Conservation (phyloP, 2,113 vertebrate species). For the Heloderma charlesbogerti region DNA sequence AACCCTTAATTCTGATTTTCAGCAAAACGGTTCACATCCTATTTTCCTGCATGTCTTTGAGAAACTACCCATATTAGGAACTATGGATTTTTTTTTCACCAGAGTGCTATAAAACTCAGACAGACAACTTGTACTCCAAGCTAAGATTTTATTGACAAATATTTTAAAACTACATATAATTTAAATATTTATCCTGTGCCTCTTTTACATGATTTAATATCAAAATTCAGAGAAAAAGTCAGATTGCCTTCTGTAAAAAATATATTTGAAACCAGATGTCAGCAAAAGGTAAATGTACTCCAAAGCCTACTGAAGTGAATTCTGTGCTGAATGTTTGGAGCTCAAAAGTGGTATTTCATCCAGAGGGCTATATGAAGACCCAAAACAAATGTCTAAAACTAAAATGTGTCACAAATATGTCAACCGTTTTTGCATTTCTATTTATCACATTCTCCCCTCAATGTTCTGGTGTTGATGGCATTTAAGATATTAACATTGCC, state of each 20-base stretch:
- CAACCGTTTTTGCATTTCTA: neutral
- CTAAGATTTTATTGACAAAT: constrained; percentile 24
- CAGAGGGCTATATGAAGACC: neutral
- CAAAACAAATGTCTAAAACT: neutral
- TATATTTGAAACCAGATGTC: neutral
- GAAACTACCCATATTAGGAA: neutral
- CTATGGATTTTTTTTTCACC: neutral
- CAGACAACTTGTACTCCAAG: neutral
- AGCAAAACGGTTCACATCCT: neutral
- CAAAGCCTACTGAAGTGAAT: neutral
- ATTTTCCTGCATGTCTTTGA: neutral
- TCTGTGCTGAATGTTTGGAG: neutral
- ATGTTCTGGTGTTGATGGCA: neutral
- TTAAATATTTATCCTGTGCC: neutral
- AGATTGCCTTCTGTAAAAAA: neutral
- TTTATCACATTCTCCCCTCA: neutral
- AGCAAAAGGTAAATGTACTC: neutral
- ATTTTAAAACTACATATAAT: constrained; percentile 4
- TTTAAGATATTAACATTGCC: neutral
- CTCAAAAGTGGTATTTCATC: neutral
- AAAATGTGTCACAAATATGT: neutral
- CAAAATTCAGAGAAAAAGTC: neutral
- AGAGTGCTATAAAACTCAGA: constrained; percentile 8
- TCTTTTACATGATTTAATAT: neutral
- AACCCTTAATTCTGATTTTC: neutral